phyloP scores from a whole-genome alignment of 2,888 invertebrate genomes.

The Keiferia lycopersicella region DNA sequence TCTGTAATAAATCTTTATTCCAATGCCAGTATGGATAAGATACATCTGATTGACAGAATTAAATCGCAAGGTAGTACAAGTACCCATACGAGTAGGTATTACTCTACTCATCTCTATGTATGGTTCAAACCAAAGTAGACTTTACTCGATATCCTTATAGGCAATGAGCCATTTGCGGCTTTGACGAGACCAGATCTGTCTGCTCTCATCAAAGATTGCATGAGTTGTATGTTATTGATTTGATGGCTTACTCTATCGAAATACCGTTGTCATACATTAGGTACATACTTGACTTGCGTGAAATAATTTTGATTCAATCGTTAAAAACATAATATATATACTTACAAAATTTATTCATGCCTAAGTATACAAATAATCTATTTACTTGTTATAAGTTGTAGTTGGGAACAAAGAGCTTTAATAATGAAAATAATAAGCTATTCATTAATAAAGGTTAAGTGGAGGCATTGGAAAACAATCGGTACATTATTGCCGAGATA shows the following conservation, averaged over 20 bases:
- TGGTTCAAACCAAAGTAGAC: slow-evolving; percentile 51
- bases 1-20: too few relatives aligned
- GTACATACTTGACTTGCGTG: not conserved
- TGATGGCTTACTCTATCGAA: not conserved
- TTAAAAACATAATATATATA: too few relatives aligned
- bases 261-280: not conserved
- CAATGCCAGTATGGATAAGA: too few relatives aligned
- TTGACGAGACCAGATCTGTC: slow-evolving; percentile 34
- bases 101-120: slow-evolving; percentile 30
- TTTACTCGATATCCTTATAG: slow-evolving; percentile 54
- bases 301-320: too few relatives aligned
- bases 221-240: not conserved
- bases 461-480: not conserved
- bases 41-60: too few relatives aligned
- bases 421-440: slow-evolving; percentile 1
- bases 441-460: not conserved
- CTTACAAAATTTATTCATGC: too few relatives aligned
- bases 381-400: too few relatives aligned
- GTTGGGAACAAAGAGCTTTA: not conserved
- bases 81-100: too few relatives aligned
- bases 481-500: not conserved
- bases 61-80: too few relatives aligned
- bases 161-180: slow-evolving; percentile 31
- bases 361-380: too few relatives aligned
- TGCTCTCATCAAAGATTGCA: not conserved